phyloP scores from a whole-genome alignment of 2,113 vertebrate genomes.

The Cebidichthys violaceus region DNA sequence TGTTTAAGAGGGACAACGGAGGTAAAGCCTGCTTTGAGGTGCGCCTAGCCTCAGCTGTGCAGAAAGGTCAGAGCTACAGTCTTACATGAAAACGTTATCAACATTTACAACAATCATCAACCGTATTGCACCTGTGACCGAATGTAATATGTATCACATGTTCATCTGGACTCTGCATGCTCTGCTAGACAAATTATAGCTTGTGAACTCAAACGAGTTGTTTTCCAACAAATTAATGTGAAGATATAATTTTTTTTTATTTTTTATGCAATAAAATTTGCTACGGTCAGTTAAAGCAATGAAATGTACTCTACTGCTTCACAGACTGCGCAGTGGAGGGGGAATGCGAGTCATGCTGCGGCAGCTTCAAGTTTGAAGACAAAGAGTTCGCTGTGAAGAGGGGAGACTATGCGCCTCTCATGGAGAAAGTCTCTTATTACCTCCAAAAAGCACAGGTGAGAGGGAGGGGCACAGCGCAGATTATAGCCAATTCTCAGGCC shows the following conservation, averaged over 20 bases:
- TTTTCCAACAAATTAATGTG: neutral
- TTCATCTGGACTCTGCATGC: neutral
- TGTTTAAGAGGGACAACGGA: conserved; percentile 86
- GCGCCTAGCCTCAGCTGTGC: conserved; percentile 89
- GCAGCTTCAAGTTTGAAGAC: conserved; percentile 86
- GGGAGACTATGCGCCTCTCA: conserved; percentile 89
- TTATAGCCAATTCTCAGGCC: neutral
- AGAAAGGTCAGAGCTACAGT: conserved; percentile 83
- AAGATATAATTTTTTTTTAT: neutral
- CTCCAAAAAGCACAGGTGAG: conserved; percentile 89
- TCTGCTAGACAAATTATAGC: neutral
- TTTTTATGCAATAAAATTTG: neutral
- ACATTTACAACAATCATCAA: neutral
- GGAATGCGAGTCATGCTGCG: conserved; percentile 80
- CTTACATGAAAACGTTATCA: neutral
- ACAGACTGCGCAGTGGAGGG: conserved; percentile 83
- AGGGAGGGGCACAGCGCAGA: too few relatives aligned
- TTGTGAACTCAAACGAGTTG: neutral
- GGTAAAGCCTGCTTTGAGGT: conserved; percentile 87
- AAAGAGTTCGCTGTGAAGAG: conserved; percentile 86
- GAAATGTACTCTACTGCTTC: neutral
- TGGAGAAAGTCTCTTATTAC: conserved; percentile 87
- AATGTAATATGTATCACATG: neutral
- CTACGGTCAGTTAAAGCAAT: neutral
- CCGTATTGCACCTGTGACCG: neutral